Conservation (phyloP, 2,113 vertebrate genomes). For the Microcebus jonahi region DNA sequence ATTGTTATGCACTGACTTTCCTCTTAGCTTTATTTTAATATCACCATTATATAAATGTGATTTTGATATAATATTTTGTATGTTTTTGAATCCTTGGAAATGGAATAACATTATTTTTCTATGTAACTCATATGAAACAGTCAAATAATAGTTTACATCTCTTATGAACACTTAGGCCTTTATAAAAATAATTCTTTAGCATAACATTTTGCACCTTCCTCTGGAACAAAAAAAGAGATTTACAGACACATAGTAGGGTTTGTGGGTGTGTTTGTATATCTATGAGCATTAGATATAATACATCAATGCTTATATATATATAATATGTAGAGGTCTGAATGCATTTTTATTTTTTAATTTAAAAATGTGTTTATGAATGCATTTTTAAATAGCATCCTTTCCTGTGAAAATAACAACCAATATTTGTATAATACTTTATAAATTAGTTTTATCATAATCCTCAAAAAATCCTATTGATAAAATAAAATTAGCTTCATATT, state of each 20-base stretch:
- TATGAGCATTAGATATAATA: background rate
- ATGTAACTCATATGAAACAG: background rate
- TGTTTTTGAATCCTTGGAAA: background rate
- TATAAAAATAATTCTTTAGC: background rate
- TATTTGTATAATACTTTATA: background rate
- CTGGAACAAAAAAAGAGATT: background rate
- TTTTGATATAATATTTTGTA: constrained; percentile 32
- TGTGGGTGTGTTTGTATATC: background rate
- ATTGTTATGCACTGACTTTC: background rate
- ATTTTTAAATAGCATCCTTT: background rate
- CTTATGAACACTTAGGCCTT: background rate
- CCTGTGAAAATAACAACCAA: background rate
- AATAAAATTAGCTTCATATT: background rate
- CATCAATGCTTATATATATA: background rate
- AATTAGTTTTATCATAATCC: background rate
- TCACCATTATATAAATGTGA: background rate
- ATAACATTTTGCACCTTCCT: background rate
- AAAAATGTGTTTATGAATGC: background rate
- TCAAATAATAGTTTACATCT: background rate
- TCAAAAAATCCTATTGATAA: background rate
- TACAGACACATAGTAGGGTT: background rate
- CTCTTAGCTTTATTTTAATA: background rate
- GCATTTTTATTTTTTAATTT: background rate
- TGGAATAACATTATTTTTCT: background rate
- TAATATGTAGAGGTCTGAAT: background rate